Percentiles rank a stretch among this genome's conserved stretches.
Evolutionary conservation across 2,888 invertebrate genomes (phyloP).

Genomic region (Rhingia rostrata): DNA sequence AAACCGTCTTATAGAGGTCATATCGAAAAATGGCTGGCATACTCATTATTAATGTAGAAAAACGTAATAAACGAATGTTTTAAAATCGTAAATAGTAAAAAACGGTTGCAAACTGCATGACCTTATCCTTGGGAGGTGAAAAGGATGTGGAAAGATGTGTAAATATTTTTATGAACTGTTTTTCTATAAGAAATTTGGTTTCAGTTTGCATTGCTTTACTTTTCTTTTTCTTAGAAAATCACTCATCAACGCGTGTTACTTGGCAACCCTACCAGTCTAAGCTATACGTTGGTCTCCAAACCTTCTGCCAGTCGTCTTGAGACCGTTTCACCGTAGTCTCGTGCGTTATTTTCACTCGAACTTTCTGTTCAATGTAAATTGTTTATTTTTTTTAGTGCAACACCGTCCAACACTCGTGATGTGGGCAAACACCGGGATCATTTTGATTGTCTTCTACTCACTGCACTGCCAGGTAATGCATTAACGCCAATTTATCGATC

Average conservation of each 20-base stretch:
- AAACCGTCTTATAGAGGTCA: too few species aligned
- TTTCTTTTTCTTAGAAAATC: too few species aligned
- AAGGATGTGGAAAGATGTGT: too few species aligned
- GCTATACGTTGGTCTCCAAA: background rate
- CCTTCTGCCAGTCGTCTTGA: conserved; percentile 2
- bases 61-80: too few species aligned
- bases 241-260: background rate
- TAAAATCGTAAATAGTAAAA: too few species aligned
- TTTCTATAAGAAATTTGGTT: too few species aligned
- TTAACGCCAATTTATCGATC: background rate
- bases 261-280: conserved; percentile 13
- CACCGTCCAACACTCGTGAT: conserved; percentile 15
- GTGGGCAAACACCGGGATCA: conserved; percentile 28
- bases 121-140: too few species aligned
- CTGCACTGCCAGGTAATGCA: conserved; percentile 10
- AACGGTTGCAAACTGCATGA: too few species aligned
- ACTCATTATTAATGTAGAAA: too few species aligned
- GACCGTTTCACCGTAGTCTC: conserved; percentile 2
- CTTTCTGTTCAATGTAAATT: background rate
- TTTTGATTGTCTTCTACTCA: conserved; percentile 16
- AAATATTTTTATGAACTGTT: too few species aligned
- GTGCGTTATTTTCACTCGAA: background rate
- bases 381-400: background rate
- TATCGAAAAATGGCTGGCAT: too few species aligned
- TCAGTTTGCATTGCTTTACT: too few species aligned